Evolutionary conservation across 2,888 invertebrate genomes (phyloP).

Genomic region (Oxyscelio sp.): DNA sequence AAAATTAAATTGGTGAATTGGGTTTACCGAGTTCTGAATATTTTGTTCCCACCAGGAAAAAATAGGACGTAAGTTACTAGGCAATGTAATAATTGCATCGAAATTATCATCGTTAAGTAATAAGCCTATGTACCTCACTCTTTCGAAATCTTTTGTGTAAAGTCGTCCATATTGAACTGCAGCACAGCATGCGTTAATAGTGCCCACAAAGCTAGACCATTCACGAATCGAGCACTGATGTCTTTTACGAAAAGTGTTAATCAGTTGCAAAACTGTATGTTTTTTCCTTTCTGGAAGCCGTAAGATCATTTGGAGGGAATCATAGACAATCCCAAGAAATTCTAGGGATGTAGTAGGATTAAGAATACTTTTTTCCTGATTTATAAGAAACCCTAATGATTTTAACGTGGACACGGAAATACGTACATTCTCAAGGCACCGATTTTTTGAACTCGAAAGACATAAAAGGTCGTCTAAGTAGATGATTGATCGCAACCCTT

Average conservation of each 20-base stretch:
- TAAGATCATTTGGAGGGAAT: background rate
- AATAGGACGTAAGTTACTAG: background rate
- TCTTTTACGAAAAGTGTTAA: background rate
- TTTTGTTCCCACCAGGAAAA: slow-evolving; percentile 16
- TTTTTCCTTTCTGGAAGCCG: slow-evolving; percentile 2
- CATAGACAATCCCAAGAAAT: slow-evolving; percentile 4
- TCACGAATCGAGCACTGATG: slow-evolving; percentile 42
- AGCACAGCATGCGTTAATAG: slow-evolving; percentile 38
- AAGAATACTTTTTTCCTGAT: background rate
- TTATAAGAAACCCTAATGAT: slow-evolving; percentile 15
- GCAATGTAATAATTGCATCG: background rate
- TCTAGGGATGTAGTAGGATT: background rate
- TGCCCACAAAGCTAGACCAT: slow-evolving; percentile 50
- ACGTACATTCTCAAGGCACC: background rate
- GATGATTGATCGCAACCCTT: slow-evolving; percentile 26
- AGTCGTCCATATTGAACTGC: slow-evolving; percentile 45
- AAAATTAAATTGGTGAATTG: background rate
- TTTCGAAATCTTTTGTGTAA: slow-evolving; percentile 51
- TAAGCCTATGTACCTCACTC: slow-evolving; percentile 21
- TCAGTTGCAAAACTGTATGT: background rate
- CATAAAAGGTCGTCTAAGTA: slow-evolving; percentile 16
- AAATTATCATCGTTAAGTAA: background rate
- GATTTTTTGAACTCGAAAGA: background rate
- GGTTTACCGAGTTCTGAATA: background rate
- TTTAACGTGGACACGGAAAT: background rate